These are phyloP conservation scores for Lucinisca nassula DNA, from an alignment of 2,888 invertebrate genomes.

Conservation along the genomic window DNA sequence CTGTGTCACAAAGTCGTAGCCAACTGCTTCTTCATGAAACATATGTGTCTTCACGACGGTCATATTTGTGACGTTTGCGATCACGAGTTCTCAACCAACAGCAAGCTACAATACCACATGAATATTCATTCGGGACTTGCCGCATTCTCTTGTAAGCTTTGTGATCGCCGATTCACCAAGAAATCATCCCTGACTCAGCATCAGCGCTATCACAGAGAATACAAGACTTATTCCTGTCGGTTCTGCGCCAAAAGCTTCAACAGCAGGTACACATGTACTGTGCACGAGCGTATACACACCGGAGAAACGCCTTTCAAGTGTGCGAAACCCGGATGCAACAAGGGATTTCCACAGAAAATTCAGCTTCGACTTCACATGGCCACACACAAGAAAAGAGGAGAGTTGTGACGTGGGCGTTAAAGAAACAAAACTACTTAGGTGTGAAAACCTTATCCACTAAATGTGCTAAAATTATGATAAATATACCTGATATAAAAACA, in stretches of 20 bases:
- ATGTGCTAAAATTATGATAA: no score
- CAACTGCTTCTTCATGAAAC: constrained; percentile 65
- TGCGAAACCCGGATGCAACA: constrained; percentile 58
- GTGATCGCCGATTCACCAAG: constrained; percentile 60
- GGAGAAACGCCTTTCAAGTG: constrained; percentile 67
- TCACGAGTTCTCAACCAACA: constrained; percentile 64
- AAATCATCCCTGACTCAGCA: constrained; percentile 65
- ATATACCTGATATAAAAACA: no score
- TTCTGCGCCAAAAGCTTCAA: constrained; percentile 63
- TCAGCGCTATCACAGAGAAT: constrained; percentile 64
- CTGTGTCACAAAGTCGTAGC: constrained; percentile 62
- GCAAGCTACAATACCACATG: constrained; percentile 64
- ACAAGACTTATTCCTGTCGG: constrained; percentile 51
- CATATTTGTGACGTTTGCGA: constrained; percentile 58
- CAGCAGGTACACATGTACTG: constrained; percentile 65
- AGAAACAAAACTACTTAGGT: no score
- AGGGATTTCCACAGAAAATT: constrained; percentile 66
- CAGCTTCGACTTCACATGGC: constrained; percentile 59
- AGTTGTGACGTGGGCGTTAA: no score
- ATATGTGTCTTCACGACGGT: constrained; percentile 63
- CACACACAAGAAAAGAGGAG: constrained; percentile 19
- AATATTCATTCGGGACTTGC: constrained; percentile 52
- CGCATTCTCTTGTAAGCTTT: constrained; percentile 55
- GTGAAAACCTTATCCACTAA: no score
- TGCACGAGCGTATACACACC: constrained; percentile 66